Base-by-base conservation (phyloP, 2,797 vertebrate species). In the Sebastiscus tertius region DNA sequence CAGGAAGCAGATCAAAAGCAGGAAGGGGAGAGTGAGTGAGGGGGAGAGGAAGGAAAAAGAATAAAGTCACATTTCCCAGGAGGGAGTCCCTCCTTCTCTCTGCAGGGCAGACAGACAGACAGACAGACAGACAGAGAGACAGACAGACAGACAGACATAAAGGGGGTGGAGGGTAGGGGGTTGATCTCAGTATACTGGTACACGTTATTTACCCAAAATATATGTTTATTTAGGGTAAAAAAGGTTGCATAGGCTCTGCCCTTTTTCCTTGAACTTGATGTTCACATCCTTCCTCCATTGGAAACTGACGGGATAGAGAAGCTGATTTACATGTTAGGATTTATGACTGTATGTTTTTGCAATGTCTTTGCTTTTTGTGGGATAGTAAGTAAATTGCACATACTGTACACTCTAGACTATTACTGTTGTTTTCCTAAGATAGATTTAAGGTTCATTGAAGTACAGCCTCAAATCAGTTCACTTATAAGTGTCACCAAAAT, bases 1-100 rank as follows among this genome's bases (percentile, higher is more conserved):
- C 82, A 80, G 86, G 75, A 86, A 80, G 33, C 64, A 71, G 22
- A 75, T 85, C 61, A 79, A 85, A 84, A 80, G 71, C 87, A 86
- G 87, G 84, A 87, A 82, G 84, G 77, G 64, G n/a, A 77, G 68
- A 83, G 63, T 12, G 13, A 82, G 66, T 24, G 66, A 82, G 59
- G 33, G 33, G 63, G 46, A 76, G 67, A 69, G 52, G 81, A 82
- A 81, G 75, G 80, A 80, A 75, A 64, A 18, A 39, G 34, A 85
- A 71, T 36, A n/a, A 75, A 77, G 69, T 49, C 75, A 75, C 75
- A 29, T 75, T 67, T 81, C 73, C 68, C 55, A 26, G 46, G 54
- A 72, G 74, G 49, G 33, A 59, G 63, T 72, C 68, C 39, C 75
- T 70, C 58, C 71, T 75, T 33, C 56, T 69, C 11, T 52, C 65